Percentiles rank a stretch among this genome's conserved stretches.
These are phyloP conservation scores for Callipepla squamata DNA, from an alignment of 2,113 vertebrate species.

Conservation along the genomic window DNA sequence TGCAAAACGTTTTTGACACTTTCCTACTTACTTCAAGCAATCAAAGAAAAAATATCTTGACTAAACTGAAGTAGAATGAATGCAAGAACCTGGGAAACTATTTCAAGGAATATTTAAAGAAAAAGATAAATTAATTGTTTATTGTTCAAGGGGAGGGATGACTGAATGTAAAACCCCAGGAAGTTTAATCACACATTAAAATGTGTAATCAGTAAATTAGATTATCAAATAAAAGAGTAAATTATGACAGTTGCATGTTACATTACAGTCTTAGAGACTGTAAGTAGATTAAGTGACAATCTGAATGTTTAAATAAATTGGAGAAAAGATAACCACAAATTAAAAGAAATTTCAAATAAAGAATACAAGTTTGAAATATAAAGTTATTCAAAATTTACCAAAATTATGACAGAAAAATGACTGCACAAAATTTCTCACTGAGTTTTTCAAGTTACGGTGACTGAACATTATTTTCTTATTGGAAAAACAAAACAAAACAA, in stretches of 20 bases:
- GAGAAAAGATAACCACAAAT: background rate
- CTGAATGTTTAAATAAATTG: background rate
- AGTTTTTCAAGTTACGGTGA: background rate
- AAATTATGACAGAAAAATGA: background rate
- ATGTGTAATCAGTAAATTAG: background rate
- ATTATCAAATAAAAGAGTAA: background rate
- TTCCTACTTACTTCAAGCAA: background rate
- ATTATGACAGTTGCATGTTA: background rate
- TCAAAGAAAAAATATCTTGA: background rate
- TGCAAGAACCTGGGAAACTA: background rate
- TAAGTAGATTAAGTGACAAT: background rate
- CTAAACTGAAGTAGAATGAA: background rate
- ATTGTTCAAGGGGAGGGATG: background rate
- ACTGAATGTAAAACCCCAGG: background rate
- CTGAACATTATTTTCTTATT: background rate
- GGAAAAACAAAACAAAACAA: background rate
- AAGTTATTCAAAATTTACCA: background rate
- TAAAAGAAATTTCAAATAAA: background rate
- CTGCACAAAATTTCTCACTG: background rate
- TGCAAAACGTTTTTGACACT: background rate
- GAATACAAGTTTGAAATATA: background rate
- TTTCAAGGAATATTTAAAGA: background rate
- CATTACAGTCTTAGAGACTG: background rate
- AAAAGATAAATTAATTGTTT: background rate
- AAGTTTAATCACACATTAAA: background rate